Conservation (phyloP, 2,113 vertebrate species). For the Helogale parvula region DNA sequence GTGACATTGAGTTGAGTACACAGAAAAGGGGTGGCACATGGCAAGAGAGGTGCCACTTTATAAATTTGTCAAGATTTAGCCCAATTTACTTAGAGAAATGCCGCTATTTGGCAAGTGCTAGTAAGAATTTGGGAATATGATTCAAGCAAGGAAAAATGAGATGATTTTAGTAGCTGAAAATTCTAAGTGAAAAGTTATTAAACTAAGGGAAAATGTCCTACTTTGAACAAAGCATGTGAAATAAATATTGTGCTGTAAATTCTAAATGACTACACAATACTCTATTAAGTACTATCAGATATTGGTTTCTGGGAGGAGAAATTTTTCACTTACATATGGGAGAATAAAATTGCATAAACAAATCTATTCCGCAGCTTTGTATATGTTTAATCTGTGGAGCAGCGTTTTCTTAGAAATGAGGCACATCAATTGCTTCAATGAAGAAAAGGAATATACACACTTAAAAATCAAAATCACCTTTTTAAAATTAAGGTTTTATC, state of each 20-base stretch:
- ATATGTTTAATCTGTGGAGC: constrained; percentile 75
- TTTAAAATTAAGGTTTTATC: constrained; percentile 90
- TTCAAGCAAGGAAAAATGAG: not conserved
- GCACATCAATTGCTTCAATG: constrained; percentile 74
- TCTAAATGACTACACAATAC: not conserved
- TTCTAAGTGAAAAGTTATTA: not conserved
- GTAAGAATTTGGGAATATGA: not conserved
- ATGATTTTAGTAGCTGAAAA: not conserved
- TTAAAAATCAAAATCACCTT: constrained; percentile 80
- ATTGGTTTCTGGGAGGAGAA: constrained; percentile 55
- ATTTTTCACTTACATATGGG: not conserved
- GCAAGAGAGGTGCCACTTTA: not conserved
- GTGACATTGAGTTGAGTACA: not conserved
- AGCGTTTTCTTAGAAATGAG: constrained; percentile 79
- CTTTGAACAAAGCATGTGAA: not conserved
- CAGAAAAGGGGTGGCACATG: not conserved
- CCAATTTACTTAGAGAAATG: not conserved
- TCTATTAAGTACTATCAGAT: constrained; percentile 14
- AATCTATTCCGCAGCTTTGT: constrained; percentile 55
- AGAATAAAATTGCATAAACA: constrained; percentile 50
- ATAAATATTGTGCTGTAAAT: not conserved
- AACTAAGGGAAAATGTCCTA: not conserved
- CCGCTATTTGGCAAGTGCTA: not conserved
- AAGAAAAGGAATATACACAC: constrained; percentile 71
- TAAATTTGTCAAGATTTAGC: not conserved